A percentile compares a stretch with the other conserved stretches of the same genome.
These are phyloP conservation scores for Plebejus melissa DNA, from an alignment of 2,888 invertebrate species.

Conservation along the genomic window DNA sequence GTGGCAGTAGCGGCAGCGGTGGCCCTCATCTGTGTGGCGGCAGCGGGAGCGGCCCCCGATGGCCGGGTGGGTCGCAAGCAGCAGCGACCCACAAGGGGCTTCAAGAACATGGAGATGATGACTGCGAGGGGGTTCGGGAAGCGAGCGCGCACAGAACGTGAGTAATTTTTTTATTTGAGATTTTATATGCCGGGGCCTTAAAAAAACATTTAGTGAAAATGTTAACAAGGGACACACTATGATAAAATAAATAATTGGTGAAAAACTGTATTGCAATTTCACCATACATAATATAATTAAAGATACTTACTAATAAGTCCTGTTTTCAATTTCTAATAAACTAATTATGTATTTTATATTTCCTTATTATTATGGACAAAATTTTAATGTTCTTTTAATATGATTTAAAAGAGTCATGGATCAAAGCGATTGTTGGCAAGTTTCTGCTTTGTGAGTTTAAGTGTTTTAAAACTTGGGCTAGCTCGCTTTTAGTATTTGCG, in stretches of 20 bases:
- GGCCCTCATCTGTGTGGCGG: slow-evolving; percentile 59
- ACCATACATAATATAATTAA: too few species aligned
- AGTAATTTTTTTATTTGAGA: slow-evolving; percentile 40
- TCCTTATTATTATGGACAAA: background rate
- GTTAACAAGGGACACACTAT: too few species aligned
- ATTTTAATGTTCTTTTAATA: slow-evolving; percentile 15
- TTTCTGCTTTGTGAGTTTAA: slow-evolving; percentile 10
- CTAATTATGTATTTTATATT: too few species aligned
- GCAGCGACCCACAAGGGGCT: slow-evolving; percentile 80
- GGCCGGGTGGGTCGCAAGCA: slow-evolving; percentile 64
- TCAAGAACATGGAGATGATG: slow-evolving; percentile 82
- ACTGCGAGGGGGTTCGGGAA: slow-evolving; percentile 83
- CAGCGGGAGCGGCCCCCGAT: slow-evolving; percentile 61
- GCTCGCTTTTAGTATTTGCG: background rate
- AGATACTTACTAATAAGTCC: too few species aligned
- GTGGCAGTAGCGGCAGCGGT: slow-evolving; percentile 58
- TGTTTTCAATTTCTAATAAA: too few species aligned
- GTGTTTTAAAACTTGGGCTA: background rate
- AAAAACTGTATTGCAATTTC: too few species aligned
- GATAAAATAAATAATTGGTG: too few species aligned
- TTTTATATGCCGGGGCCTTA: too few species aligned
- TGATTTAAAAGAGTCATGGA: background rate
- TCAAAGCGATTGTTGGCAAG: slow-evolving; percentile 21
- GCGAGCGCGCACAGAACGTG: slow-evolving; percentile 71
- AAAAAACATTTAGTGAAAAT: too few species aligned